phyloP scores from a whole-genome alignment of 2,113 vertebrate species.

The Syngnathoides biaculeatus region DNA sequence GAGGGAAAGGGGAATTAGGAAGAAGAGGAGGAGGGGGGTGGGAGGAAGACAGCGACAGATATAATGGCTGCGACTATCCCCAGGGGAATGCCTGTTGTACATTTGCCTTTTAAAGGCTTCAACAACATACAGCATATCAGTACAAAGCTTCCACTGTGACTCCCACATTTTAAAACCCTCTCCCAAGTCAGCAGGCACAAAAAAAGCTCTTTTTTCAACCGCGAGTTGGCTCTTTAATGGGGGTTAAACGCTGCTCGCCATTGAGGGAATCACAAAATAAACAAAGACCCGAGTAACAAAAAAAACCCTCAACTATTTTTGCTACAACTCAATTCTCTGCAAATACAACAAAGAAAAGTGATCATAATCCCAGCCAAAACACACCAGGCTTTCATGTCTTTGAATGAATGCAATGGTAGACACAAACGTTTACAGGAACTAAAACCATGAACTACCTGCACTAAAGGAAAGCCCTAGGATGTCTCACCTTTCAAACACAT shows the following conservation, averaged over 20 bases:
- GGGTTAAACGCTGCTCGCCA: constrained; percentile 64
- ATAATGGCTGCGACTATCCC: constrained; percentile 62
- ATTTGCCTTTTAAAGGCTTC: constrained; percentile 74
- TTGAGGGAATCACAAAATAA: constrained; percentile 62
- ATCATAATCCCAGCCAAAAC: constrained; percentile 43
- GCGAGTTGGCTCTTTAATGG: constrained; percentile 54
- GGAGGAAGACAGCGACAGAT: constrained; percentile 62
- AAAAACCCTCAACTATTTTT: too few species aligned
- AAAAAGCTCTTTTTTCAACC: constrained; percentile 65
- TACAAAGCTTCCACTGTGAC: constrained; percentile 65
- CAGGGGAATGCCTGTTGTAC: constrained; percentile 69
- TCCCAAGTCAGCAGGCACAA: constrained; percentile 60
- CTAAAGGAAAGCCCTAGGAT: constrained; percentile 42
- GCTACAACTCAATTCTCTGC: constrained; percentile 37
- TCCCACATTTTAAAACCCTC: constrained; percentile 29
- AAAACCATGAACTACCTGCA: constrained; percentile 49
- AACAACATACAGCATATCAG: constrained; percentile 54
- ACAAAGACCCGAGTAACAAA: constrained; percentile 23
- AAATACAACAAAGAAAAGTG: constrained; percentile 35
- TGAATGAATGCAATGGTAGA: constrained; percentile 45
- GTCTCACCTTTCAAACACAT: constrained; percentile 41
- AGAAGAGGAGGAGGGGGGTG: constrained; percentile 19
- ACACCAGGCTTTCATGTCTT: constrained; percentile 41
- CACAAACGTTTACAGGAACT: constrained; percentile 57
- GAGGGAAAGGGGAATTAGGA: constrained; percentile 29